Percentiles rank a stretch among this genome's conserved stretches.
Conservation (phyloP, 1,140 invertebrate species). For the Drosophila sturtevanti region DNA sequence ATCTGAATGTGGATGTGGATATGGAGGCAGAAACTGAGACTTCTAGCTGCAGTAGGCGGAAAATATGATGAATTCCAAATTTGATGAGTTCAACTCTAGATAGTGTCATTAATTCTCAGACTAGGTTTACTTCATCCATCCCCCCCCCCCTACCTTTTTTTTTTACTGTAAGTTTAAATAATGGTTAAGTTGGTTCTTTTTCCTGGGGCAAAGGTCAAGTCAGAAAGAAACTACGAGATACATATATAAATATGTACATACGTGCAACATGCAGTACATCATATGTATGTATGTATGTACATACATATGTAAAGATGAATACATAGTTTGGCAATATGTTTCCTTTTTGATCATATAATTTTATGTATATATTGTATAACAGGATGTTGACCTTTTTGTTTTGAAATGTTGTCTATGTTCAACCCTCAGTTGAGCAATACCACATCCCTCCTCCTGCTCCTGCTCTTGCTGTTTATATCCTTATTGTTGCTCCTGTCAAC, state of each 20-base stretch:
- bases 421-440: background rate
- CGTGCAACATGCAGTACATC: too few relatives aligned
- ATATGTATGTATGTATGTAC: too few relatives aligned
- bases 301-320: background rate
- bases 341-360: constrained; percentile 59
- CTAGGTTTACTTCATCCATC: constrained; percentile 27
- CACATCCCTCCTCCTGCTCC: too few relatives aligned
- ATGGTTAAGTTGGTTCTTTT: constrained; percentile 15
- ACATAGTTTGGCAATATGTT: background rate
- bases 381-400: constrained; percentile 21
- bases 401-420: background rate
- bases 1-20: constrained; percentile 4
- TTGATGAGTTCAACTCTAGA: constrained; percentile 79
- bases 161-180: background rate
- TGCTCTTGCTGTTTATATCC: background rate
- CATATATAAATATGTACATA: background rate
- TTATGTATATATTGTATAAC: constrained; percentile 46
- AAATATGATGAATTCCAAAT: constrained; percentile 80
- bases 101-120: constrained; percentile 77
- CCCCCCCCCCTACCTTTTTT: too few relatives aligned
- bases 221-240: constrained; percentile 24
- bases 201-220: constrained; percentile 56
- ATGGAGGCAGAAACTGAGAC: background rate
- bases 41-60: constrained; percentile 68
- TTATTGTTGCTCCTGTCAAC: background rate